Conservation (phyloP, 2,113 vertebrate genomes). For the Chloropsis cyanopogon region DNA sequence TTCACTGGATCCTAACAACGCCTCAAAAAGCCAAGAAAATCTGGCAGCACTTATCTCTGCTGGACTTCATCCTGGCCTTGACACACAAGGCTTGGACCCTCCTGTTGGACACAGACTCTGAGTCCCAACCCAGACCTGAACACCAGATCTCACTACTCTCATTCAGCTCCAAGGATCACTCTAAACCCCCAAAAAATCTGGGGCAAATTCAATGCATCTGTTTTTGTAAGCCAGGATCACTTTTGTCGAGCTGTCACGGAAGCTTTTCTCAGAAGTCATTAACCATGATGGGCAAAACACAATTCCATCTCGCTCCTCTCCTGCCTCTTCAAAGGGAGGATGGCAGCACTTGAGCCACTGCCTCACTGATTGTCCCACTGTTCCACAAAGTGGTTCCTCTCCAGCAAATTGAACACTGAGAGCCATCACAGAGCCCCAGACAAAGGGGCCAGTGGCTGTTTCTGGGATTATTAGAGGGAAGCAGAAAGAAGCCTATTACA, state of each 20-base stretch:
- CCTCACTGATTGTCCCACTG: slow-evolving; percentile 45
- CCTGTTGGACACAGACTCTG: background rate
- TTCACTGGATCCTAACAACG: fast-evolving
- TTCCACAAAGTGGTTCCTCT: slow-evolving; percentile 35
- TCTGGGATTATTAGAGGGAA: slow-evolving; percentile 30
- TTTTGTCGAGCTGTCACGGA: background rate
- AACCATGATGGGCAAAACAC: slow-evolving; percentile 1
- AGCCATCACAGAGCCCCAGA: background rate
- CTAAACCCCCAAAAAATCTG: background rate
- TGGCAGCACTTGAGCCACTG: background rate
- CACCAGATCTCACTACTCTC: background rate
- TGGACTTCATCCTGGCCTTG: background rate
- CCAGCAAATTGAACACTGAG: background rate
- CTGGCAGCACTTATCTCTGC: background rate
- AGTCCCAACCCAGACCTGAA: background rate
- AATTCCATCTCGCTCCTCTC: background rate
- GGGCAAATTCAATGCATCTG: background rate
- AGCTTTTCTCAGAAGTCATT: background rate
- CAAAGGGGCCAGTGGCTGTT: background rate
- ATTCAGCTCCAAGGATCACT: background rate
- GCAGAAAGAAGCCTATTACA: slow-evolving; percentile 21
- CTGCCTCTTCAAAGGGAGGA: background rate
- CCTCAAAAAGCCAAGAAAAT: background rate
- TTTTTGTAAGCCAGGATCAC: background rate
- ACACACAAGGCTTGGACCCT: background rate